Base-by-base conservation (phyloP, 2,888 invertebrate genomes). In the Lumbricus terrestris region DNA sequence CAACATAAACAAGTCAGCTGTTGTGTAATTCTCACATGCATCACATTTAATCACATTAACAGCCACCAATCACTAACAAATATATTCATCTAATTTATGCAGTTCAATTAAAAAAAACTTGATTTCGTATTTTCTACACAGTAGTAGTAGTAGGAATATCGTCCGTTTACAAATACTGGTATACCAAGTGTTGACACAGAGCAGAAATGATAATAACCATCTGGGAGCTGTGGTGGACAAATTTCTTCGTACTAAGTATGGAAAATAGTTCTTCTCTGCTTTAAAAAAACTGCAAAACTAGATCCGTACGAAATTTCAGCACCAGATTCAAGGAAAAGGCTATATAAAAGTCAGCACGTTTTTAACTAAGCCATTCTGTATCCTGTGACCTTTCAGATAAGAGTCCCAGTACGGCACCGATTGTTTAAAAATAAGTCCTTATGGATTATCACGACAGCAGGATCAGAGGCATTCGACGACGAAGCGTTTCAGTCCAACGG, bases 271-370 rank as follows among this genome's bases (percentile, higher is more conserved):
- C 35, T 35, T 83, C 34, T 85, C 34, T 85, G 35, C 37, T 85
- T n/a, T 85, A 35, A 85, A 35, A 83, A 85, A 85, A 34, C 85
- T 85, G 85, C 85, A 85, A 85, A 85, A 85, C 37, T 85, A 34
- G 37, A 35, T 35, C 18, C n/a, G 85, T 85, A 85, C 20, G 85
- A 85, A 85, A 85, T 85, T 85, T 85, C 85, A 85, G 85, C 85
- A 85, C 85, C 85, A 85, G 69, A 69, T 69, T 69, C 69, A 69
- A 69, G 69, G 69, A 69, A 69, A 69, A 69, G 69, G 69, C 69
- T 69, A n/a, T 69, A n/a, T 69, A n/a, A 69, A 69, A 69, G 0
- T 69, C 69, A 6, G 69, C 69, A 69, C 69, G n/a, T 69, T 0
- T 69, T 69, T n/a, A 8, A n/a, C 69, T 69, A n/a, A 69, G 29